phyloP scores from a whole-genome alignment of 2,888 invertebrate species.

The Leptarthrus brevirostris region DNA sequence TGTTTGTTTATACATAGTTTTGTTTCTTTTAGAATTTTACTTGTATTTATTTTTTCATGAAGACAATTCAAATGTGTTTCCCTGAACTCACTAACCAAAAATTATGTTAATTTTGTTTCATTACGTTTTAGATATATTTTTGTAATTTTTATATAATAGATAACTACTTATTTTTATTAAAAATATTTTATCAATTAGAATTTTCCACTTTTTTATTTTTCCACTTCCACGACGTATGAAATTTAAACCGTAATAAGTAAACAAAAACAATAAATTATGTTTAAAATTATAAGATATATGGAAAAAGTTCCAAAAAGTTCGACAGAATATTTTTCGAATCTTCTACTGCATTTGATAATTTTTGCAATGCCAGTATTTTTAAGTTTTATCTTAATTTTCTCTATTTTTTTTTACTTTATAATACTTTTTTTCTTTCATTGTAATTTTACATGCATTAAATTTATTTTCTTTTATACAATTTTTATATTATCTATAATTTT shows the following conservation, averaged over 20 bases:
- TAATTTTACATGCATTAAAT: slow-evolving; percentile 36
- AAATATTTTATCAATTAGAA: slow-evolving; percentile 30
- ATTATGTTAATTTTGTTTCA: not conserved
- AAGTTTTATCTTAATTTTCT: not conserved
- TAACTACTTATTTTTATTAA: slow-evolving; percentile 33
- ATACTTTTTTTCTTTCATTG: not conserved
- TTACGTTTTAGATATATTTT: slow-evolving; percentile 3
- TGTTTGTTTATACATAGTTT: too few relatives aligned
- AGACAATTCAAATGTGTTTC: too few relatives aligned
- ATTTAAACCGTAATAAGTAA: slow-evolving; percentile 14
- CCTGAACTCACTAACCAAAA: slow-evolving; percentile 22
- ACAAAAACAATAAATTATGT: not conserved
- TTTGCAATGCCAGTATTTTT: slow-evolving; percentile 24
- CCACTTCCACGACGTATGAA: slow-evolving; percentile 40
- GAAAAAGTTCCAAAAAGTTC: slow-evolving; percentile 37
- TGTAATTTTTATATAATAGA: slow-evolving; percentile 19
- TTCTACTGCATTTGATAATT: slow-evolving; percentile 48
- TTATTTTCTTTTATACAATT: slow-evolving; percentile 25
- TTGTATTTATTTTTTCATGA: slow-evolving; percentile 1
- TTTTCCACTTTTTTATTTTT: slow-evolving; percentile 21
- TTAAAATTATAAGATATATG: slow-evolving; percentile 10
- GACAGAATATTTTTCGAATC: slow-evolving; percentile 29
- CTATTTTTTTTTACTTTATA: slow-evolving; percentile 37
- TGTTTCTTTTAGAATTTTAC: not conserved
- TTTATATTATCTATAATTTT: slow-evolving; percentile 1